Percentiles rank a stretch among this genome's conserved stretches.
These are phyloP conservation scores for Melanotaenia parkinsoni DNA, from an alignment of 2,797 vertebrate genomes.

Conservation along the genomic window DNA sequence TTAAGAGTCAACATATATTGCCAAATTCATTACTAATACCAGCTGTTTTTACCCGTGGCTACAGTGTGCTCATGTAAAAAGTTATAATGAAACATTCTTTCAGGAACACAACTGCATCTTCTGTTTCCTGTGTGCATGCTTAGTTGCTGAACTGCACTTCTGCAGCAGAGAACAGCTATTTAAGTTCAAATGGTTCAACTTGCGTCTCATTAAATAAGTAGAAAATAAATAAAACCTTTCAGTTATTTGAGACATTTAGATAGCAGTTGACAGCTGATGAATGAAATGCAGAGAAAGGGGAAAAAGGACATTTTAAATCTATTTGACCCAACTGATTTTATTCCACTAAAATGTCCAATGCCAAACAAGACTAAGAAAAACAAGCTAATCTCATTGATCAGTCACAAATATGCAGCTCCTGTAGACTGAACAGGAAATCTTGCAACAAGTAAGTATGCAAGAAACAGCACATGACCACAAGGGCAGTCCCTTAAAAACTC, in stretches of 20 bases:
- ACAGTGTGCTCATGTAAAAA: neutral
- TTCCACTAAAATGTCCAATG: neutral
- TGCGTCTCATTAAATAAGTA: neutral
- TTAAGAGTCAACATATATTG: neutral
- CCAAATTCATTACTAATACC: neutral
- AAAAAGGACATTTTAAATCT: neutral
- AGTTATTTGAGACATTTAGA: neutral
- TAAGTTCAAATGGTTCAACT: neutral
- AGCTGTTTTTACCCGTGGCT: neutral
- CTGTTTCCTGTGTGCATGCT: neutral
- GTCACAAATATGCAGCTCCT: slow-evolving; percentile 20
- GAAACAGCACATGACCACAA: neutral
- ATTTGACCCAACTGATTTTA: neutral
- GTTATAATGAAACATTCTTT: slow-evolving; percentile 4
- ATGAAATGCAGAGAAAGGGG: neutral
- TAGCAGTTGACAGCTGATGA: neutral
- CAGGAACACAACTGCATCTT: neutral
- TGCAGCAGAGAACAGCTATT: neutral
- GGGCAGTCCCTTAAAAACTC: neutral
- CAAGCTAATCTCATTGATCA: slow-evolving; percentile 30
- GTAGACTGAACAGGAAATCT: slow-evolving; percentile 6
- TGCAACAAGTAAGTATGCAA: neutral
- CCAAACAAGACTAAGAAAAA: neutral
- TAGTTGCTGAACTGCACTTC: neutral
- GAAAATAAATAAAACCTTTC: slow-evolving; percentile 2